phyloP scores from a whole-genome alignment of 2,888 invertebrate genomes.

The Cataglyphis altisquamis region DNA sequence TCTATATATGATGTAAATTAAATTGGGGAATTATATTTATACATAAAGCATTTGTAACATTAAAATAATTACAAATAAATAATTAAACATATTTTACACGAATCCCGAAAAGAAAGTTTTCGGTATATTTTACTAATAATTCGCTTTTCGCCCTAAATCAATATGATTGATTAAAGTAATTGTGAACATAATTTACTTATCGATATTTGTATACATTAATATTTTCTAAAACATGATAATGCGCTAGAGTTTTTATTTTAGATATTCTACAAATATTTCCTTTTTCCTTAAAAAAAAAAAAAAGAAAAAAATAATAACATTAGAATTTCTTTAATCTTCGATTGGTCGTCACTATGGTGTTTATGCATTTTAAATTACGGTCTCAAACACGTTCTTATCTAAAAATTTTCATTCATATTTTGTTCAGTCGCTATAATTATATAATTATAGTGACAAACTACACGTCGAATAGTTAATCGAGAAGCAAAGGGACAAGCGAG shows the following conservation, averaged over 20 bases:
- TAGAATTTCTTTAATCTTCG: neutral
- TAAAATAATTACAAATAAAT: slow-evolving; percentile 25
- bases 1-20: slow-evolving; percentile 23
- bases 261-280: neutral
- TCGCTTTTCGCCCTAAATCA: neutral
- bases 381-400: neutral
- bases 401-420: neutral
- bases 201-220: neutral
- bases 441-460: slow-evolving; percentile 9
- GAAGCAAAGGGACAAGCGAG: neutral
- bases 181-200: neutral
- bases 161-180: neutral
- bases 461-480: neutral
- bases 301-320: neutral
- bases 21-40: slow-evolving; percentile 53
- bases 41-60: slow-evolving; percentile 32
- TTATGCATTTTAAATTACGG: neutral
- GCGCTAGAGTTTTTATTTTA: neutral
- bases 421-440: neutral
- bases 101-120: neutral
- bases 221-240: neutral
- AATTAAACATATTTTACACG: neutral
- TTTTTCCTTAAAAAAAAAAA: neutral
- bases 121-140: neutral
- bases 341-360: neutral